These are phyloP conservation scores for Anolis carolinensis DNA, from an alignment of 2,113 vertebrate genomes.

Conservation along the genomic window DNA sequence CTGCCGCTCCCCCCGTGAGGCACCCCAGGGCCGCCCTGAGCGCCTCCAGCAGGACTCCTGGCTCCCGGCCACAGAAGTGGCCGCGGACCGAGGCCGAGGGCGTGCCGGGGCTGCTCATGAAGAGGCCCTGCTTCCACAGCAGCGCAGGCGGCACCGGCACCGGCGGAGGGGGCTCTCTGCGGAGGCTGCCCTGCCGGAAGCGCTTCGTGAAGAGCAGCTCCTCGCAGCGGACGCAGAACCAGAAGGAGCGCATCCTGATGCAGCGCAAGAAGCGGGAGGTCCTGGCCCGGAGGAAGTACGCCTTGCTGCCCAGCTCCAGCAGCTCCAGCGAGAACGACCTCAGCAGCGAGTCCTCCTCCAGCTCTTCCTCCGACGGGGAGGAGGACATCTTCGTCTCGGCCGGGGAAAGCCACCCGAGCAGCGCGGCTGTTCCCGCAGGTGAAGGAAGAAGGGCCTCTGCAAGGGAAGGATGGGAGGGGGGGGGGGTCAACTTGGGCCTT, in stretches of 20 bases:
- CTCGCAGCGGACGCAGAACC: constrained; percentile 91
- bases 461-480: no score
- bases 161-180: constrained; percentile 55
- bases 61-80: constrained; percentile 90
- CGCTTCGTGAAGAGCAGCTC: constrained; percentile 89
- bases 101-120: constrained; percentile 84
- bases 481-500: no score
- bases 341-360: constrained; percentile 89
- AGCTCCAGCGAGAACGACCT: constrained; percentile 94
- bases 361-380: constrained; percentile 92
- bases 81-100: constrained; percentile 88
- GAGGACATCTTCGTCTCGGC: constrained; percentile 92
- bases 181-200: constrained; percentile 88
- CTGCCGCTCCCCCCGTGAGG: constrained; percentile 37
- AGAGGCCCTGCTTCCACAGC: constrained; percentile 89
- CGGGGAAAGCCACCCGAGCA: constrained; percentile 89
- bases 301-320: constrained; percentile 93
- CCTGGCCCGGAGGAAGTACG: constrained; percentile 90
- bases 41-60: constrained; percentile 82
- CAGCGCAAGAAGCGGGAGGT: constrained; percentile 95
- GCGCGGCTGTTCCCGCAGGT: constrained; percentile 89
- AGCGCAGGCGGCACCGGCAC: constrained; percentile 26
- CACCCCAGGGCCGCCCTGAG: constrained; percentile 79
- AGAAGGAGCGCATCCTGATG: constrained; percentile 92
- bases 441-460: constrained; percentile 33